These are phyloP conservation scores for Apus apus DNA, from an alignment of 2,113 vertebrate species.

Conservation along the genomic window DNA sequence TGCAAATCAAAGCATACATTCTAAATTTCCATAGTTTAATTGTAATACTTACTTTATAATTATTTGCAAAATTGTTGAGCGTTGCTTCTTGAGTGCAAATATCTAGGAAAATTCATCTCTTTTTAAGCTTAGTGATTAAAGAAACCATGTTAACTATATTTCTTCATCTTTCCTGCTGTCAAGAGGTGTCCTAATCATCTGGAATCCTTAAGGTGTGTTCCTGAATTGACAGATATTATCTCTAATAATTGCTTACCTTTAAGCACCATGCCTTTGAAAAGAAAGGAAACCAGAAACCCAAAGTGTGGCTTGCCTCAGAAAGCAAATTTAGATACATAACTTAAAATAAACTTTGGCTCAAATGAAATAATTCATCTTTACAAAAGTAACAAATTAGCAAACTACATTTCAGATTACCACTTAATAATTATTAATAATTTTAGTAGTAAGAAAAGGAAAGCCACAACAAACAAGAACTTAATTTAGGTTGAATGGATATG, in stretches of 20 bases:
- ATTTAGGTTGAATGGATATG: neutral
- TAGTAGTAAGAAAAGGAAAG: neutral
- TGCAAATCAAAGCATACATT: constrained; percentile 45
- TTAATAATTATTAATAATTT: neutral
- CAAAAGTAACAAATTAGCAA: neutral
- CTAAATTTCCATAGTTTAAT: constrained; percentile 1
- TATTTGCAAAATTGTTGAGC: neutral
- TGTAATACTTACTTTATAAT: constrained; percentile 2
- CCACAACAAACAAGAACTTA: neutral
- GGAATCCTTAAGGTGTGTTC: neutral
- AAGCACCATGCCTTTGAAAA: neutral
- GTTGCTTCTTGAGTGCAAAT: neutral
- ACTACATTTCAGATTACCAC: neutral
- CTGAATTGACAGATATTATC: constrained; percentile 27
- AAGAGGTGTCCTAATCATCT: constrained; percentile 28
- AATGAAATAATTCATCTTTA: neutral
- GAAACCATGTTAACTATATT: neutral
- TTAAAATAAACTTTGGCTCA: neutral
- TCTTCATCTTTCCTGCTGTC: neutral
- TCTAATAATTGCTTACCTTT: neutral
- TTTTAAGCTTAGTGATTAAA: neutral
- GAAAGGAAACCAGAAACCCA: neutral
- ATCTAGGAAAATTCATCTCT: neutral
- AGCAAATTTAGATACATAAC: neutral
- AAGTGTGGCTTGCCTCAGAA: neutral